These are phyloP conservation scores for Trematomus bernacchii DNA, from an alignment of 2,797 vertebrate species.

Conservation along the genomic window DNA sequence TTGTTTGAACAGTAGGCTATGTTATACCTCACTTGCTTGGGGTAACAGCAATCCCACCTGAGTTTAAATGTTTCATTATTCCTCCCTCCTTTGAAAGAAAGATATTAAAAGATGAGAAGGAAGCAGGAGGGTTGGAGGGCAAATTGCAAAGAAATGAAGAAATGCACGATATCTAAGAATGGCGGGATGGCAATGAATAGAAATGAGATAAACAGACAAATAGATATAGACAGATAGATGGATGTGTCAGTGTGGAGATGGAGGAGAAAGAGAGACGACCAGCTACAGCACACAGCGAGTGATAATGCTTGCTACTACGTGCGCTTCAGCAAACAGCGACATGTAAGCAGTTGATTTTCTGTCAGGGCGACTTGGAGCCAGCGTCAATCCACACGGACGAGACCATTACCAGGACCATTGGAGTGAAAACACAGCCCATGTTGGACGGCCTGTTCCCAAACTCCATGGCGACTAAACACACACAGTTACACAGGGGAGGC, in stretches of 20 bases:
- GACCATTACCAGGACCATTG: constrained; percentile 77
- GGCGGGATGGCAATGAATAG: constrained; percentile 23
- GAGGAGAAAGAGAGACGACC: constrained; percentile 37
- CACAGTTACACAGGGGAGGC: constrained; percentile 15
- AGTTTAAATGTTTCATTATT: constrained; percentile 8
- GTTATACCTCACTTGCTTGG: background rate
- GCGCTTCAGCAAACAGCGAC: constrained; percentile 73
- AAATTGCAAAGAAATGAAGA: constrained; percentile 46
- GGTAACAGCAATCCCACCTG: background rate
- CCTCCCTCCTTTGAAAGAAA: constrained; percentile 14
- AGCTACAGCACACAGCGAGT: constrained; percentile 19
- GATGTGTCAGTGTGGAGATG: constrained; percentile 11
- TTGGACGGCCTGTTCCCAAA: constrained; percentile 55
- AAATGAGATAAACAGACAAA: constrained; percentile 17
- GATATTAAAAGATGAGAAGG: constrained; percentile 37
- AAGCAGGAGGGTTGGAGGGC: constrained; percentile 39
- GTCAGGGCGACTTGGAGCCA: constrained; percentile 75
- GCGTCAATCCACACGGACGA: constrained; percentile 69
- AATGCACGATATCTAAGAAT: constrained; percentile 19
- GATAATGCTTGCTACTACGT: constrained; percentile 53
- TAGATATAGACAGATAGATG: constrained; percentile 34
- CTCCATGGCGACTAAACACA: constrained; percentile 22
- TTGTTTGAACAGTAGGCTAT: background rate
- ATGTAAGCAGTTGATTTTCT: constrained; percentile 82
- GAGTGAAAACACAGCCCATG: constrained; percentile 71